These are phyloP conservation scores for Chymomyza caudatula DNA, from an alignment of 2,888 invertebrate species.

Conservation along the genomic window DNA sequence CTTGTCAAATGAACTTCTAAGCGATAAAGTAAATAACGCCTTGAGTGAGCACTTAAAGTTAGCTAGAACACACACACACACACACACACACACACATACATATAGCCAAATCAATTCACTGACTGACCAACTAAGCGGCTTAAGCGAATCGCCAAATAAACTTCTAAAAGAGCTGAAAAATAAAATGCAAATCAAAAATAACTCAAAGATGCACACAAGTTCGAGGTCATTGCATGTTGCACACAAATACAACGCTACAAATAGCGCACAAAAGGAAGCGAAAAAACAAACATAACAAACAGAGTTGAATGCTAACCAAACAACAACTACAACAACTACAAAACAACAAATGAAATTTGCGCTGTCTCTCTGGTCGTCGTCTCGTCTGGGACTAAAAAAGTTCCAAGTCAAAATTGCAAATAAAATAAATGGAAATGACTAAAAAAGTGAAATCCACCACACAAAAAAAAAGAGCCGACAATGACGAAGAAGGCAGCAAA, in stretches of 20 bases:
- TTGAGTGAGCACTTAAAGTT: not conserved
- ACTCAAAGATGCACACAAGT: conserved; percentile 63
- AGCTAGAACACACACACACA: not conserved
- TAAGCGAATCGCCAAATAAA: conserved; percentile 26
- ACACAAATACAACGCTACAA: conserved; percentile 9
- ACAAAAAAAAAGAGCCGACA: conserved; percentile 9
- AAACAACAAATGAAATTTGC: conserved; percentile 32
- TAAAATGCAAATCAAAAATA: conserved; percentile 35
- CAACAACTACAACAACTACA: conserved; percentile 21
- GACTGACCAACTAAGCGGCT: conserved; percentile 42
- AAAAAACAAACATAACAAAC: not conserved
- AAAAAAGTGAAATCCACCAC: conserved; percentile 42
- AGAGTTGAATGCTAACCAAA: conserved; percentile 3
- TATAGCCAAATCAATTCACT: not conserved
- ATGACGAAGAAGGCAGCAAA: conserved; percentile 17
- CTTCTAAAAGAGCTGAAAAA: conserved; percentile 21
- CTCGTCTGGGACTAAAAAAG: conserved; percentile 39
- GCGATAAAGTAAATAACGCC: not conserved
- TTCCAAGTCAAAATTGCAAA: conserved; percentile 53
- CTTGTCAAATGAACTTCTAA: not conserved
- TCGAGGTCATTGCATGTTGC: conserved; percentile 72
- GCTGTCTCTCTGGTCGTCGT: conserved; percentile 14
- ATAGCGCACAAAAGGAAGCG: not conserved
- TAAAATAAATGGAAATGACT: conserved; percentile 56
- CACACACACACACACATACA: not conserved